Conservation (phyloP, 2,888 invertebrate genomes). For the Synergus laeviventris region DNA sequence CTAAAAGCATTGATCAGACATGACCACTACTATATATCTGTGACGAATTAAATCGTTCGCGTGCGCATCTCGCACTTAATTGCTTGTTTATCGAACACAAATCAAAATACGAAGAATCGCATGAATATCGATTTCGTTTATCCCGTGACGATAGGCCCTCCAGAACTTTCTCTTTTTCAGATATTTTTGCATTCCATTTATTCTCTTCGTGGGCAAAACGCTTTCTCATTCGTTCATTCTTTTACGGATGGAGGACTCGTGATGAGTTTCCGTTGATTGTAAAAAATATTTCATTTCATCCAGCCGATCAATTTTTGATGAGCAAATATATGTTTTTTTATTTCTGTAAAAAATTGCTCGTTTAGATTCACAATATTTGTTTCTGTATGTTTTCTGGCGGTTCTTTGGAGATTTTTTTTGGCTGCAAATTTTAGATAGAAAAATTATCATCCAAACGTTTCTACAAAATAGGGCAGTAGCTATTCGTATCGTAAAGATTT, state of each 20-base stretch:
- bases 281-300: conserved; percentile 25
- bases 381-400: too few relatives aligned
- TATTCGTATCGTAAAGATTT: too few relatives aligned
- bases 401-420: too few relatives aligned
- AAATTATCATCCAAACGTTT: too few relatives aligned
- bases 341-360: background rate
- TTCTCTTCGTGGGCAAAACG: background rate
- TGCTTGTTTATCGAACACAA: conserved; percentile 9
- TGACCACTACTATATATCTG: conserved; percentile 9
- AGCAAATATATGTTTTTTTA: background rate
- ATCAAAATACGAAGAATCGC: conserved; percentile 17
- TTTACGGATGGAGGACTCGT: background rate
- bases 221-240: background rate
- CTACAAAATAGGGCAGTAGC: too few relatives aligned
- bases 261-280: background rate
- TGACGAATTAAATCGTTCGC: conserved; percentile 24
- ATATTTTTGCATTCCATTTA: conserved; percentile 3
- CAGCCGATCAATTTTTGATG: background rate
- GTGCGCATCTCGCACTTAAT: conserved; percentile 8
- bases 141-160: background rate
- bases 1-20: conserved; percentile 4
- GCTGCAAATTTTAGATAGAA: too few relatives aligned
- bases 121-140: conserved; percentile 30
- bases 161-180: background rate
- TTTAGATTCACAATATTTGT: background rate